A percentile compares a stretch with the other conserved stretches of the same genome.
phyloP scores from a whole-genome alignment of 2,888 invertebrate genomes.

The Apamea crenata region DNA sequence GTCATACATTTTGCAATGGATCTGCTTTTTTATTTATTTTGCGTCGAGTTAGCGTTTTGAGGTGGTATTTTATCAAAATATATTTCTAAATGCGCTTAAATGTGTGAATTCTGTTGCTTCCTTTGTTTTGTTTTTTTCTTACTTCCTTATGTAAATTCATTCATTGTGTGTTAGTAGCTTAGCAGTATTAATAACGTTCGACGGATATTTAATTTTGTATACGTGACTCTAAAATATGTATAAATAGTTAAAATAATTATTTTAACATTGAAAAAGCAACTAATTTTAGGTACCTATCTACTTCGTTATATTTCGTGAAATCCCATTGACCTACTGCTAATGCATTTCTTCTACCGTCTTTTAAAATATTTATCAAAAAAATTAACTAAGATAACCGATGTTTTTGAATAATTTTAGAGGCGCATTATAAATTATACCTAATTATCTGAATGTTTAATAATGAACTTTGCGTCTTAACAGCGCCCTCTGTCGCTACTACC shows the following conservation, averaged over 20 bases:
- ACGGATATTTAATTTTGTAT: not conserved
- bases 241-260: not conserved
- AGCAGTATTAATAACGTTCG: not conserved
- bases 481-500: conserved; percentile 35
- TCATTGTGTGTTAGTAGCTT: not conserved
- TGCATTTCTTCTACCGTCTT: not conserved
- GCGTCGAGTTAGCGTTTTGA: not conserved
- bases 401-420: not conserved
- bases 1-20: conserved; percentile 37
- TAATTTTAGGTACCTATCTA: too few species aligned
- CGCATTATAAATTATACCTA: not conserved
- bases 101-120: conserved; percentile 7
- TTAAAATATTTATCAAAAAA: not conserved
- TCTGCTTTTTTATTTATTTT: conserved; percentile 11
- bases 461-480: not conserved
- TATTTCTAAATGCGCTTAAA: conserved; percentile 8
- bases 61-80: not conserved
- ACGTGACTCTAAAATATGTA: not conserved
- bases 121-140: conserved; percentile 42
- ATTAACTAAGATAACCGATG: not conserved
- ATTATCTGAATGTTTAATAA: not conserved
- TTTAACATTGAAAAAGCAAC: not conserved
- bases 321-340: not conserved
- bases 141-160: conserved; percentile 43
- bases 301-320: not conserved